Evolutionary conservation across 2,113 vertebrate species (phyloP).

Genomic region (Trachemys scripta): DNA sequence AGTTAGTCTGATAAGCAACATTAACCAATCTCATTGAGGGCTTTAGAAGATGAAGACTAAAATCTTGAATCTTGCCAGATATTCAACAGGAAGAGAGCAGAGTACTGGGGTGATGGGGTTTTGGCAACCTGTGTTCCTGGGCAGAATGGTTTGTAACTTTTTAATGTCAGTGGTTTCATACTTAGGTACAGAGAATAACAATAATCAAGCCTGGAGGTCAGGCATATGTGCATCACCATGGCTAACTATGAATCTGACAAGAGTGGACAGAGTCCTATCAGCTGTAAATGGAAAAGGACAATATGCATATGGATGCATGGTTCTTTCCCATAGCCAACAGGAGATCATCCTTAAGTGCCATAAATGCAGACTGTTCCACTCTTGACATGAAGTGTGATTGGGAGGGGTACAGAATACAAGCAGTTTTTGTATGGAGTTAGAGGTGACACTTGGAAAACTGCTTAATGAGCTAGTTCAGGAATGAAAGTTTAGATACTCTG

Average conservation of each 20-base stretch:
- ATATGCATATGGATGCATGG: neutral
- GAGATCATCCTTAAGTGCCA: neutral
- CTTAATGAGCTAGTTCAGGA: neutral
- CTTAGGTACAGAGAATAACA: neutral
- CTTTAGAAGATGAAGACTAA: neutral
- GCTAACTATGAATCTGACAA: conserved; percentile 27
- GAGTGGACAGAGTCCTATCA: neutral
- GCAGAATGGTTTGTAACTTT: conserved; percentile 3
- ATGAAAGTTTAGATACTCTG: rapidly evolving
- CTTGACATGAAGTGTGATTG: neutral
- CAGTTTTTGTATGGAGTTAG: neutral
- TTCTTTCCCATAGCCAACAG: neutral
- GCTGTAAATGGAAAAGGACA: neutral
- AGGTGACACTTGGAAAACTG: neutral
- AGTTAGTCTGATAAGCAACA: neutral
- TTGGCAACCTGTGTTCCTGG: neutral
- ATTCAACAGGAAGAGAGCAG: neutral
- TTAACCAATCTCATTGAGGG: neutral
- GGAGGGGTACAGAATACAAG: neutral
- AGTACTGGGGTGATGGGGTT: neutral
- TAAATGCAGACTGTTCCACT: neutral
- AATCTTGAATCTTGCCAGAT: neutral
- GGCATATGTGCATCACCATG: conserved; percentile 20
- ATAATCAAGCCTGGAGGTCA: conserved; percentile 26
- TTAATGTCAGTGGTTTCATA: conserved; percentile 27